These are phyloP conservation scores for Charadrius vociferus DNA, from an alignment of 2,113 vertebrate species.

Conservation along the genomic window DNA sequence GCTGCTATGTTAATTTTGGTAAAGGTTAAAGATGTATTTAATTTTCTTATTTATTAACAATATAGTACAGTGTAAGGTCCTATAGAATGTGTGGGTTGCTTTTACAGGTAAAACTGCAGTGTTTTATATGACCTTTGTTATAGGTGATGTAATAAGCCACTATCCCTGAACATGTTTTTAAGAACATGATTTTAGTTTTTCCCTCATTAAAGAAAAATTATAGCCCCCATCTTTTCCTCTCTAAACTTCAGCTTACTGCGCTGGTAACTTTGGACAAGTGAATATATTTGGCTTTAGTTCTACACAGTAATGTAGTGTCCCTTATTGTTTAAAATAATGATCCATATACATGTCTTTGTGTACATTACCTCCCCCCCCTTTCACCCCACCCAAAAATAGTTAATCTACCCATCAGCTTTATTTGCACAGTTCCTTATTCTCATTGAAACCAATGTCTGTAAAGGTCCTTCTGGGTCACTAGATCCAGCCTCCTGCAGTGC, in stretches of 20 bases:
- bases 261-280: not conserved
- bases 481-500: not conserved
- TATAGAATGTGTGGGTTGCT: not conserved
- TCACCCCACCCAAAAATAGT: not conserved
- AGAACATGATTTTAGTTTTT: not conserved
- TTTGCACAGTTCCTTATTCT: conserved; percentile 14
- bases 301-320: not conserved
- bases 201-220: not conserved
- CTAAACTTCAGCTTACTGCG: not conserved
- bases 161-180: not conserved
- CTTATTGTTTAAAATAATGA: not conserved
- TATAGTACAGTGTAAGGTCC: not conserved
- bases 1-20: not conserved
- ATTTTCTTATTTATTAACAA: not conserved
- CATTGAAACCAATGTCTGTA: not conserved
- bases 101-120: not conserved
- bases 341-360: not conserved
- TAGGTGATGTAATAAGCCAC: not conserved
- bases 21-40: not conserved
- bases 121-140: not conserved
- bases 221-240: not conserved
- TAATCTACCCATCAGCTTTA: not conserved
- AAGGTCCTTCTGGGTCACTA: conserved; percentile 45
- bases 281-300: not conserved
- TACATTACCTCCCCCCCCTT: not conserved